phyloP scores from a whole-genome alignment of 2,113 vertebrate genomes.

The Neotoma lepida region DNA sequence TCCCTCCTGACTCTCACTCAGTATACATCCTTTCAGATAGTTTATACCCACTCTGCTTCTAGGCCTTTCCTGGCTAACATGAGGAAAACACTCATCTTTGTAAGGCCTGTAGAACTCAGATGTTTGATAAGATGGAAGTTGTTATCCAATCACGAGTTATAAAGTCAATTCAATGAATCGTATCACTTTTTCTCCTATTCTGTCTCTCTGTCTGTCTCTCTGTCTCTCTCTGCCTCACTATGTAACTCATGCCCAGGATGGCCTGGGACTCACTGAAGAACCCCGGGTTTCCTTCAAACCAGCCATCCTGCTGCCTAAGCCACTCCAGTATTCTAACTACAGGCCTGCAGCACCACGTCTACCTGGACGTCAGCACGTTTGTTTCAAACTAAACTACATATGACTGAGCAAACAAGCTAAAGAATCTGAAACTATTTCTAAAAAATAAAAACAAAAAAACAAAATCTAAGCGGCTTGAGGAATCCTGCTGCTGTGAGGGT shows the following conservation, averaged over 20 bases:
- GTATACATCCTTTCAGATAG: neutral
- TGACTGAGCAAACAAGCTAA: neutral
- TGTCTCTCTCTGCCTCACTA: neutral
- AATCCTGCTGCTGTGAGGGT: neutral
- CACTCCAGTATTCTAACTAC: neutral
- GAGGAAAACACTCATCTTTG: neutral
- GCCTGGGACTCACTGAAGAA: neutral
- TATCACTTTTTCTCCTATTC: neutral
- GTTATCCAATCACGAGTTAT: neutral
- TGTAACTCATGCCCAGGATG: neutral
- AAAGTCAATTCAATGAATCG: neutral
- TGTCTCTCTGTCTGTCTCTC: too few species aligned
- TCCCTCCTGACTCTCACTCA: neutral
- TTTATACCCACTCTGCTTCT: neutral
- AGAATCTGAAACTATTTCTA: constrained; percentile 52
- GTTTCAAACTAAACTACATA: constrained; percentile 6
- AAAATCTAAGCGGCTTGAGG: neutral
- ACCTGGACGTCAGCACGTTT: neutral
- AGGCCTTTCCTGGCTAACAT: neutral
- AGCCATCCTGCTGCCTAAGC: neutral
- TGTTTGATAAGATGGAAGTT: constrained; percentile 52
- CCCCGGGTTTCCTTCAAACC: neutral
- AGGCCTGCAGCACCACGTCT: neutral
- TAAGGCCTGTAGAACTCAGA: neutral
- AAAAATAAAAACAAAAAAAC: neutral